Evolutionary conservation across 2,113 vertebrate genomes (phyloP).

Genomic region (Protobothrops flavoviridis): DNA sequence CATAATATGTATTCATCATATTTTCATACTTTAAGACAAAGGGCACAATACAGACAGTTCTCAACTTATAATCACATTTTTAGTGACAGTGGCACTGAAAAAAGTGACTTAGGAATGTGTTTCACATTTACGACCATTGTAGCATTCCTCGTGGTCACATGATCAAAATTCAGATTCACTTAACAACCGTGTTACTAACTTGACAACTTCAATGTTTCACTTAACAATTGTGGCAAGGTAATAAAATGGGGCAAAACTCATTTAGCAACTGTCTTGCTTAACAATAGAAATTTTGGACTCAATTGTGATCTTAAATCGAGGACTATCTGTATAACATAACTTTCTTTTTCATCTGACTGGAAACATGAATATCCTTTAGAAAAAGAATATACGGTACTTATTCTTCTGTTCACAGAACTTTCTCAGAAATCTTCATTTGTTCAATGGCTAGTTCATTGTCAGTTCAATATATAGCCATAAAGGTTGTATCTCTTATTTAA

Average conservation of each 20-base stretch:
- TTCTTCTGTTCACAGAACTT: neutral
- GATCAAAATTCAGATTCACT: neutral
- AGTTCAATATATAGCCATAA: neutral
- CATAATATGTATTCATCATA: neutral
- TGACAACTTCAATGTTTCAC: neutral
- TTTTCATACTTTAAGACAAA: neutral
- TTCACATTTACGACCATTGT: neutral
- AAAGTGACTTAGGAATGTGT: too few species aligned
- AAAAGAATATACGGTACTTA: neutral
- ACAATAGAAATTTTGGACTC: neutral
- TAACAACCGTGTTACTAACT: neutral
- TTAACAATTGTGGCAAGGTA: neutral
- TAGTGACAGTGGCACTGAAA: too few species aligned
- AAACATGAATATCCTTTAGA: neutral
- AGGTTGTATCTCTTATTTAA: neutral
- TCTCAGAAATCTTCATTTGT: neutral
- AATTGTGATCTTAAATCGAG: neutral
- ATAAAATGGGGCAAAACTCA: neutral
- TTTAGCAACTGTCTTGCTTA: neutral
- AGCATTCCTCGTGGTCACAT: neutral
- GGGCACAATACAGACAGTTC: neutral
- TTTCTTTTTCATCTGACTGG: neutral
- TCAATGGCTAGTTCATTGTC: neutral
- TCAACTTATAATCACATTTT: neutral
- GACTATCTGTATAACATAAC: neutral